Base-by-base conservation (phyloP, 1,140 invertebrate species). In the Muscidifurax raptorellus region DNA sequence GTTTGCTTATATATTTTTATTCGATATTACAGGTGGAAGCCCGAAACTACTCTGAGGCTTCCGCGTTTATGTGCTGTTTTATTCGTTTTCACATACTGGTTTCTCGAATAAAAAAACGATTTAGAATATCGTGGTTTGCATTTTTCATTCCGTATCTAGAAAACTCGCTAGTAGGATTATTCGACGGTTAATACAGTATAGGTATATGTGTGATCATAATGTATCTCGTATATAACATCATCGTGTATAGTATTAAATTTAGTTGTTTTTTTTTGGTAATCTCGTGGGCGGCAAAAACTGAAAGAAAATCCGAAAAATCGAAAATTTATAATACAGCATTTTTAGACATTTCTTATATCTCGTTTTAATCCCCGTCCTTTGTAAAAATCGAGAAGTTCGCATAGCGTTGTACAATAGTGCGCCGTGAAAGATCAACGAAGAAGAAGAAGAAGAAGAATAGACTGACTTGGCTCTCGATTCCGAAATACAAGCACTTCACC, bases 301-400 rank as follows among this genome's bases (percentile, higher is more conserved):
- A n/a, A 80, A 15, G 36, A 40, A 40, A 47, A 47, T 15, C 44
- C 44, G 44, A 47, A 15, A 47, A 47, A 12, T 13, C 10, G 44
- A 47, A 12, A 15, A 15, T 47, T 47, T 47, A n/a, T n/a, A n/a
- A n/a, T n/a, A 36, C 32, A 36, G 32, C 5, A 36, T 36, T 36
- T 47, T 47, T 47, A 47, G 44, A 47, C 44, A n/a, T n/a, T n/a
- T n/a, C n/a, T n/a, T 67, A 77, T 52, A 36, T 25, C 44, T 79
- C 83, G 83, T 84, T 84, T 84, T 84, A 79, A 84, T 59, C 77
- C 77, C 69, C 77, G 77, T 84, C 67, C 83, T 80, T 59, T 66
- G 28, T 69, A 30, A 78, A 83, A 78, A 78, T 84, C 40, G 44
- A 78, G 36, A 6, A 32, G 12, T 25, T 75, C 28, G 15, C 0